Evolutionary conservation across 2,888 invertebrate genomes (phyloP).

Genomic region (Pyrocoelia pectoralis): DNA sequence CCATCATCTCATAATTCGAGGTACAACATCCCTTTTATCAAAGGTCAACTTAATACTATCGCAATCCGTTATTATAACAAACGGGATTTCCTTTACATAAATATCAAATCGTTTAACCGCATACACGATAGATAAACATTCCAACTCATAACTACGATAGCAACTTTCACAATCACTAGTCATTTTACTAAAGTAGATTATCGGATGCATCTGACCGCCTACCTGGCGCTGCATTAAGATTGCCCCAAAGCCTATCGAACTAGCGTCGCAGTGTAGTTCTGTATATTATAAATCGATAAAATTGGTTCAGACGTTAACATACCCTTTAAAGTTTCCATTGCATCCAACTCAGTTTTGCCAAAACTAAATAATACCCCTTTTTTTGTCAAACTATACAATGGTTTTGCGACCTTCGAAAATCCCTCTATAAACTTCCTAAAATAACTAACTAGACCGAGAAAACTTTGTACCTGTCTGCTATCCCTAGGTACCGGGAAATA

Average conservation of each 20-base stretch:
- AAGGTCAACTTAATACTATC: constrained; percentile 41
- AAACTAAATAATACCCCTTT: not conserved
- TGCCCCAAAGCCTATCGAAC: constrained; percentile 45
- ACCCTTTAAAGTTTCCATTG: constrained; percentile 30
- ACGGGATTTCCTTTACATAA: constrained; percentile 44
- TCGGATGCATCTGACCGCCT: constrained; percentile 41
- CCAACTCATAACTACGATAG: constrained; percentile 50
- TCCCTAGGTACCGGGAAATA: no score
- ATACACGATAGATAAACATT: constrained; percentile 44
- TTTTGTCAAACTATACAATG: constrained; percentile 6
- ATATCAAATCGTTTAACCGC: constrained; percentile 40
- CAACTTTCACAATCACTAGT: constrained; percentile 43
- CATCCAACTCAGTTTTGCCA: not conserved
- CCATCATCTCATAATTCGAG: constrained; percentile 33
- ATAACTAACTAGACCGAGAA: not conserved
- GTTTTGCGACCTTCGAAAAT: constrained; percentile 8
- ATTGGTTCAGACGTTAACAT: constrained; percentile 42
- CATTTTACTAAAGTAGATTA: constrained; percentile 49
- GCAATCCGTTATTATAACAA: constrained; percentile 46
- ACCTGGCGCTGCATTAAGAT: constrained; percentile 46
- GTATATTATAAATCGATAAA: constrained; percentile 38
- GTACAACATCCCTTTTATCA: constrained; percentile 44
- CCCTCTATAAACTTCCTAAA: constrained; percentile 7
- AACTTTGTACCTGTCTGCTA: no score
- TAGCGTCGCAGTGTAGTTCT: constrained; percentile 50